Conservation (phyloP, 2,888 invertebrate species). For the Pomacea canaliculata region DNA sequence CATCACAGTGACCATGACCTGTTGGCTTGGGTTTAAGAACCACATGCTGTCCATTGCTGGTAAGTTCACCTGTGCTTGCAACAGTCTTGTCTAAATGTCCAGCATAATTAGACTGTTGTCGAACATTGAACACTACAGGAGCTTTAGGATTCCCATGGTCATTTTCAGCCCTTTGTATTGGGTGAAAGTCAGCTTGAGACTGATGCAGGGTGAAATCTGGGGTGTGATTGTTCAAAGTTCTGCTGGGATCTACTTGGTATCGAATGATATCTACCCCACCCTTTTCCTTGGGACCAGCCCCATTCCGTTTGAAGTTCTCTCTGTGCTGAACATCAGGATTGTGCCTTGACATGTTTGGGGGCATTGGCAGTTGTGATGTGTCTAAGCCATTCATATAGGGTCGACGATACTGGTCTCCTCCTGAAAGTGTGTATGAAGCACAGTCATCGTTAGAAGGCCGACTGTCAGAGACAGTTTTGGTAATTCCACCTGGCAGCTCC, state of each 20-base stretch:
- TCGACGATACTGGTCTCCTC: slow-evolving; percentile 56
- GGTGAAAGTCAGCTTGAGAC: slow-evolving; percentile 12
- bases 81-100: slow-evolving; percentile 43
- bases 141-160: slow-evolving; percentile 22
- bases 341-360: slow-evolving; percentile 43
- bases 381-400: slow-evolving; percentile 49
- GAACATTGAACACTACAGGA: slow-evolving; percentile 27
- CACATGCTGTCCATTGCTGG: slow-evolving; percentile 28
- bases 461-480: background rate
- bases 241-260: slow-evolving; percentile 43
- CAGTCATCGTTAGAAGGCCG: slow-evolving; percentile 32
- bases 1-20: slow-evolving; percentile 44
- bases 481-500: too few species aligned
- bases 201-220: slow-evolving; percentile 16
- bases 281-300: slow-evolving; percentile 13
- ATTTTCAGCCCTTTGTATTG: background rate
- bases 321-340: slow-evolving; percentile 47
- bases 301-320: slow-evolving; percentile 56
- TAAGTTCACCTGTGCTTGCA: background rate
- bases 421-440: slow-evolving; percentile 60
- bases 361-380: slow-evolving; percentile 41
- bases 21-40: slow-evolving; percentile 41
- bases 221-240: slow-evolving; percentile 1
- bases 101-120: slow-evolving; percentile 37
- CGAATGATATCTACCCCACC: slow-evolving; percentile 58